Evolutionary conservation across 1,140 invertebrate species (phyloP).

Genomic region (Drosophila elegans): DNA sequence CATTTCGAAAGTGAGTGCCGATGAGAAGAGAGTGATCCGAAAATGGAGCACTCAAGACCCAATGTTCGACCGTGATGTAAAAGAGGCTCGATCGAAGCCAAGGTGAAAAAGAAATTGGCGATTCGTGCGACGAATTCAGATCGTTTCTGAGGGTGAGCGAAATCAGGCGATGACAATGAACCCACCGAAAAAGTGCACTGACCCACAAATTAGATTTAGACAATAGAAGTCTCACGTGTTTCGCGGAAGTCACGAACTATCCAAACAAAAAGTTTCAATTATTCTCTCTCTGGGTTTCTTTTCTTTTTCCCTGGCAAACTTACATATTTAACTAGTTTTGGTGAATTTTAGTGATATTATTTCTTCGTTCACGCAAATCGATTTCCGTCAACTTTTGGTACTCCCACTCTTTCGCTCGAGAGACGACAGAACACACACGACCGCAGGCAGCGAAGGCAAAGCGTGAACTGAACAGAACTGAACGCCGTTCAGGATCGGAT

Average conservation of each 20-base stretch:
- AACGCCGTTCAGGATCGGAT: constrained; percentile 67
- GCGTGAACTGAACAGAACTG: constrained; percentile 73
- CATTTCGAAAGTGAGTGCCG: constrained; percentile 27
- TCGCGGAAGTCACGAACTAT: constrained; percentile 36
- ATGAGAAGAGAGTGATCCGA: not conserved
- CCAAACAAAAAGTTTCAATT: not conserved
- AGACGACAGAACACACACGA: constrained; percentile 58
- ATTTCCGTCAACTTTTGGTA: constrained; percentile 4
- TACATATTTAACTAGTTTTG: constrained; percentile 49
- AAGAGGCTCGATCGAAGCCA: constrained; percentile 42
- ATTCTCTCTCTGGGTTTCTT: not conserved
- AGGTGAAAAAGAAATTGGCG: constrained; percentile 11
- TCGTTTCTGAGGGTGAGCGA: constrained; percentile 4
- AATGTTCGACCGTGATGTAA: constrained; percentile 26
- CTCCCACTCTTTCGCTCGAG: constrained; percentile 20
- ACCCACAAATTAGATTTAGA: constrained; percentile 55
- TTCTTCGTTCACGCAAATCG: constrained; percentile 11
- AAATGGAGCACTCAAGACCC: constrained; percentile 1
- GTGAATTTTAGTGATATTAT: not conserved
- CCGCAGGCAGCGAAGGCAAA: constrained; percentile 72
- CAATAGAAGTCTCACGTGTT: constrained; percentile 29
- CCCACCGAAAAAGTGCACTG: constrained; percentile 66
- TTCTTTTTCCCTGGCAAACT: constrained; percentile 25
- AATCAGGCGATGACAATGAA: constrained; percentile 65
- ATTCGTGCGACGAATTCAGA: constrained; percentile 40